These are phyloP conservation scores for Latrodectus hesperus DNA, from an alignment of 2,888 invertebrate species.

Conservation along the genomic window DNA sequence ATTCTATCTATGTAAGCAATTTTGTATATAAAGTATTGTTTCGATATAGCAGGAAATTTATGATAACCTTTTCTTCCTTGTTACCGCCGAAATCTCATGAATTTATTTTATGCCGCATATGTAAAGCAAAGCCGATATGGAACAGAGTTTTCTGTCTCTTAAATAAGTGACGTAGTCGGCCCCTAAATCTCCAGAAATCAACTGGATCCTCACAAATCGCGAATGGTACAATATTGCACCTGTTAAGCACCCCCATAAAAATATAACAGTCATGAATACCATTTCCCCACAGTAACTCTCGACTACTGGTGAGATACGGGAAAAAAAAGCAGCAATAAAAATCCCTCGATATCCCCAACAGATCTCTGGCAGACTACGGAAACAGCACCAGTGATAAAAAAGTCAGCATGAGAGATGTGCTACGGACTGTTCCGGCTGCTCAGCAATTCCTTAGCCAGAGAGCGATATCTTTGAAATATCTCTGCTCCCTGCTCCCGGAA, in stretches of 20 bases:
- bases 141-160: too few species aligned
- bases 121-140: too few species aligned
- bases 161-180: too few species aligned
- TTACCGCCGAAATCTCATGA: too few species aligned
- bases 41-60: too few species aligned
- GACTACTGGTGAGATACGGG: neutral
- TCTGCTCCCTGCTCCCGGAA: slow-evolving; percentile 2
- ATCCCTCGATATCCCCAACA: slow-evolving; percentile 21
- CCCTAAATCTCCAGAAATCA: too few species aligned
- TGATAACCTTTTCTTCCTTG: too few species aligned
- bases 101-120: too few species aligned
- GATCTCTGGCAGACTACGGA: slow-evolving; percentile 48
- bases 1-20: too few species aligned
- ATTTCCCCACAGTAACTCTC: neutral
- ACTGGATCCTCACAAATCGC: neutral
- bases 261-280: slow-evolving; percentile 27
- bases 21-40: too few species aligned
- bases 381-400: slow-evolving; percentile 38
- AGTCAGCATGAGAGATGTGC: slow-evolving; percentile 55
- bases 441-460: slow-evolving; percentile 41
- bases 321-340: slow-evolving; percentile 34
- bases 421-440: slow-evolving; percentile 46
- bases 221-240: slow-evolving; percentile 27
- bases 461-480: slow-evolving; percentile 51
- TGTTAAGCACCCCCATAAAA: slow-evolving; percentile 54